These are phyloP conservation scores for Plagodis pulveraria DNA, from an alignment of 2,888 invertebrate species.

Conservation along the genomic window DNA sequence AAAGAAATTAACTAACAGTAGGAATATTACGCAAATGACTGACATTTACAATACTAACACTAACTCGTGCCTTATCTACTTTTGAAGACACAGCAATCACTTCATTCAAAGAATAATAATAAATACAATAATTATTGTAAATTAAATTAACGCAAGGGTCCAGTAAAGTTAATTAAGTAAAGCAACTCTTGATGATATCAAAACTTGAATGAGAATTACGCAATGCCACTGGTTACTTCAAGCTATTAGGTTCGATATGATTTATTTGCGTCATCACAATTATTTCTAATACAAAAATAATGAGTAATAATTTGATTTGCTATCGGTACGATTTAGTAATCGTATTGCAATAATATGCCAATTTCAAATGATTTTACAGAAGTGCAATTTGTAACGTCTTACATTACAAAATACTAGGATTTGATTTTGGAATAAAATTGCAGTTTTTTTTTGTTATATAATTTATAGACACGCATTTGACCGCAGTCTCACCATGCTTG, in stretches of 20 bases:
- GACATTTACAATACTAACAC: background rate
- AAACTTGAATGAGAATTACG: conserved; percentile 20
- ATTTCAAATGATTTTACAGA: conserved; percentile 13
- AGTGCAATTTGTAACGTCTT: conserved; percentile 7
- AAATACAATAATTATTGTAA: conserved; percentile 7
- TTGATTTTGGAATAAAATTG: background rate
- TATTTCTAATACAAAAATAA: conserved; percentile 28
- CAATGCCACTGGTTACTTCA: conserved; percentile 11
- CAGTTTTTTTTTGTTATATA: too few relatives aligned
- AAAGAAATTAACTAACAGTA: too few relatives aligned
- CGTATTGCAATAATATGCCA: conserved; percentile 7
- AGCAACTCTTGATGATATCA: conserved; percentile 1
- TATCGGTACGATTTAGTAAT: conserved; percentile 13
- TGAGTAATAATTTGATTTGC: conserved; percentile 24
- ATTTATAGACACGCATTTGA: too few relatives aligned
- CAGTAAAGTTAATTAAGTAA: conserved; percentile 9
- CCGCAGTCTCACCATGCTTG: too few relatives aligned
- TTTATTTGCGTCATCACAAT: conserved; percentile 27
- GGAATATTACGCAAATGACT: background rate
- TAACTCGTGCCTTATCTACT: background rate
- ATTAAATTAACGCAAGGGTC: conserved; percentile 22
- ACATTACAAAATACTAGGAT: background rate
- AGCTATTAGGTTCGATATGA: conserved; percentile 21
- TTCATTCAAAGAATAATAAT: conserved; percentile 5
- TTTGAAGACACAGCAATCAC: background rate